phyloP scores from a whole-genome alignment of 2,113 vertebrate genomes.

The Xenopus tropicalis region DNA sequence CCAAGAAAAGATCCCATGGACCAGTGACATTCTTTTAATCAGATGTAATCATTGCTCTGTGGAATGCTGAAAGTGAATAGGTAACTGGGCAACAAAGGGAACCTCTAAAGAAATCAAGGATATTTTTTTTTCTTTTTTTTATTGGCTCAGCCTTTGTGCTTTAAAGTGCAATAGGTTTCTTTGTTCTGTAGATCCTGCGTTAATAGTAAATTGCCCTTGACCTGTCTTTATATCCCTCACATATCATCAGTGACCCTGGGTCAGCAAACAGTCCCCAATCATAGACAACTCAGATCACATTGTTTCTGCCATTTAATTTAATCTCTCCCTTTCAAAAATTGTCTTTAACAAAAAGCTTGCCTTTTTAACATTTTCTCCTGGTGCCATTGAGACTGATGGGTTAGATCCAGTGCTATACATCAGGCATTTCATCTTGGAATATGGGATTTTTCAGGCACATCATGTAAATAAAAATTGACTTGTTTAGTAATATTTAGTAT shows the following conservation, averaged over 20 bases:
- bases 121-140: slow-evolving; percentile 17
- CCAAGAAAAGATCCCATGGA: neutral
- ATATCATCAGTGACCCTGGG: slow-evolving; percentile 9
- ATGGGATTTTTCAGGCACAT: no score
- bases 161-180: slow-evolving; percentile 8
- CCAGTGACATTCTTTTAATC: neutral
- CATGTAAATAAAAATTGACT: no score
- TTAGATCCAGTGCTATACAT: no score
- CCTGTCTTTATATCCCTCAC: slow-evolving; percentile 24
- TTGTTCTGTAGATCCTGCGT: slow-evolving; percentile 2
- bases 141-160: slow-evolving; percentile 7
- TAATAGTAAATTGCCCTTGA: slow-evolving; percentile 29
- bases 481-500: no score
- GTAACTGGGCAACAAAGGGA: slow-evolving; percentile 21
- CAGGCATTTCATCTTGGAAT: no score
- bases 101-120: slow-evolving; percentile 10
- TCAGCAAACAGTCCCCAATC: slow-evolving; percentile 17
- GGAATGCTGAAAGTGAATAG: slow-evolving; percentile 10
- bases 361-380: no score
- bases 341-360: neutral
- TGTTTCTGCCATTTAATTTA: neutral
- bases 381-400: no score
- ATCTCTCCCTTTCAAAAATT: neutral
- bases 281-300: neutral
- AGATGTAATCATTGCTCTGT: slow-evolving; percentile 2